A percentile compares a stretch with the other conserved stretches of the same genome.
Conservation (phyloP, 2,888 invertebrate genomes). For the Listrodromus nycthemerus region DNA sequence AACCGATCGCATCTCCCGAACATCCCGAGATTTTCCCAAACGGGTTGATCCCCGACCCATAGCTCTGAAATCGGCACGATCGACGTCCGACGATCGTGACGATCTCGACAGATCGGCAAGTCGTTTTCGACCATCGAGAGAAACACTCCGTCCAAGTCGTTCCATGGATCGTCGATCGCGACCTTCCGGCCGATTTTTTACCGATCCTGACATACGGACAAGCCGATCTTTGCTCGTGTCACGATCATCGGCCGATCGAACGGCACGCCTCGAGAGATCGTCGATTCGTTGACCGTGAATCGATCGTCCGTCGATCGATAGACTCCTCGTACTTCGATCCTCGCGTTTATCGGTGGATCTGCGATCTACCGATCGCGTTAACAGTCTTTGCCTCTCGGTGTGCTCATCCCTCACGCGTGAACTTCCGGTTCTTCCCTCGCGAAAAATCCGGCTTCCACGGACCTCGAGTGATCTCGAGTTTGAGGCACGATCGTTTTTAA, state of each 20-base stretch:
- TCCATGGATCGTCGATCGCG: constrained; percentile 46
- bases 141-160: constrained; percentile 20
- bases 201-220: constrained; percentile 55
- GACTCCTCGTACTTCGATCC: constrained; percentile 44
- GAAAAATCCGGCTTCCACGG: neutral
- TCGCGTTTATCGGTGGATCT: constrained; percentile 51
- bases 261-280: constrained; percentile 5
- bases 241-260: constrained; percentile 37
- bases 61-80: constrained; percentile 49
- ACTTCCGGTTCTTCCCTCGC: constrained; percentile 27
- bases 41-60: constrained; percentile 31
- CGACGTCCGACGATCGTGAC: constrained; percentile 29
- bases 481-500: constrained; percentile 29
- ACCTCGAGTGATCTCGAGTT: constrained; percentile 31
- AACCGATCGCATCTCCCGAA: constrained; percentile 29
- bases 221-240: constrained; percentile 37
- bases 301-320: constrained; percentile 27
- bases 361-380: constrained; percentile 42
- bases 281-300: neutral
- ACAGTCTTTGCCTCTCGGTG: constrained; percentile 60
- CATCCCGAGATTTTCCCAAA: neutral
- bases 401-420: constrained; percentile 25
- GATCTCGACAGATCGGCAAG: constrained; percentile 11
- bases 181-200: constrained; percentile 9
- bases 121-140: constrained; percentile 9